Conservation (phyloP, 2,113 vertebrate genomes). For the Zeus faber region DNA sequence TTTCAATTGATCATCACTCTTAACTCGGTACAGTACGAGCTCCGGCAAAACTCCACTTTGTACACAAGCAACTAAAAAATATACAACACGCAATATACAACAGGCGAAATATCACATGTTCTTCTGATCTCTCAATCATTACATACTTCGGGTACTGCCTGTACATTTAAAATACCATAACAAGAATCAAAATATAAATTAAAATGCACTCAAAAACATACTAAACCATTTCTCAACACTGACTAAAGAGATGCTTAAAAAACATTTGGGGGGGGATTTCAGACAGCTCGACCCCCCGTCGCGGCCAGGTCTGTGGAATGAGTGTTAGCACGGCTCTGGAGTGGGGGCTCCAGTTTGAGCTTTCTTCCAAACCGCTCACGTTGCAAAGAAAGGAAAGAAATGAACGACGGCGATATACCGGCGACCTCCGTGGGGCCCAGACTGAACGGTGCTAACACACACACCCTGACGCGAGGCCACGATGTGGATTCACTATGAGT, state of each 20-base stretch:
- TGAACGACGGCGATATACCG: no score
- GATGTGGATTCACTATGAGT: constrained; percentile 28
- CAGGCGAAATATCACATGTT: constrained; percentile 50
- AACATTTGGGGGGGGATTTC: constrained; percentile 19
- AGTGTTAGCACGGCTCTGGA: constrained; percentile 36
- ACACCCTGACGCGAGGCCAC: constrained; percentile 31
- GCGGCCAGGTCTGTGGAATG: constrained; percentile 22
- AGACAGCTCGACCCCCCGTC: constrained; percentile 31
- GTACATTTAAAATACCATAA: constrained; percentile 64
- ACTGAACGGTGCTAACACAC: constrained; percentile 37
- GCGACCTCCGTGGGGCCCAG: no score
- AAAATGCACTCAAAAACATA: constrained; percentile 58
- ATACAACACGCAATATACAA: constrained; percentile 71
- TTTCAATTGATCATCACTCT: no score
- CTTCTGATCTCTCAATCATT: constrained; percentile 52
- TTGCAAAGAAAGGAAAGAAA: constrained; percentile 9
- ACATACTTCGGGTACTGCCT: constrained; percentile 56
- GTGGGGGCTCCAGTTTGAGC: constrained; percentile 4
- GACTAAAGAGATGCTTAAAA: constrained; percentile 60
- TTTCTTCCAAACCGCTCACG: background rate
- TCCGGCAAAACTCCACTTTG: constrained; percentile 50
- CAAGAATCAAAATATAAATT: constrained; percentile 72
- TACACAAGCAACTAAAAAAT: constrained; percentile 59
- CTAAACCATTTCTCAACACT: constrained; percentile 49
- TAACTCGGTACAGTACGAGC: no score